Conservation (phyloP, 2,113 vertebrate species). For the Mormyrus iriodes region DNA sequence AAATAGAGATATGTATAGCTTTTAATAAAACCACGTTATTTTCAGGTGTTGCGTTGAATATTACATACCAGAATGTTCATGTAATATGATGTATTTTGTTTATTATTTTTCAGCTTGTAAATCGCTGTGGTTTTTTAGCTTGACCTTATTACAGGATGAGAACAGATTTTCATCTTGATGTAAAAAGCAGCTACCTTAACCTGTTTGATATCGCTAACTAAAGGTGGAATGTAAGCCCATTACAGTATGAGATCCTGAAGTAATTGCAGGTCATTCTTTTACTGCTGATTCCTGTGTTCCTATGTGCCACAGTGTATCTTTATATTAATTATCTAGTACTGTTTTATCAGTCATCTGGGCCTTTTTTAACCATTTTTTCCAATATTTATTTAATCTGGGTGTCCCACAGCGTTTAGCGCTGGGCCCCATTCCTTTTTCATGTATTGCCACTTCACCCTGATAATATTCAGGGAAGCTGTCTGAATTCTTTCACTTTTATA, state of each 20-base stretch:
- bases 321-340: neutral
- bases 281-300: neutral
- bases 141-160: neutral
- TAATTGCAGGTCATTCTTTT: neutral
- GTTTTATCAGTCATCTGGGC: neutral
- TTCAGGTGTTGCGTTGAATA: neutral
- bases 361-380: neutral
- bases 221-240: neutral
- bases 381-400: neutral
- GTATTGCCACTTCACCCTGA: neutral
- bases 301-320: neutral
- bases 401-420: neutral
- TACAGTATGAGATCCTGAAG: neutral
- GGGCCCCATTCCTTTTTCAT: neutral
- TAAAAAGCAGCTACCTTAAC: neutral
- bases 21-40: neutral
- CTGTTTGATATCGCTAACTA: neutral
- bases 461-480: neutral
- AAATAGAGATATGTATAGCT: neutral
- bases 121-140: neutral
- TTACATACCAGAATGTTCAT: neutral
- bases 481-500: neutral
- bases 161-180: neutral
- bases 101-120: neutral
- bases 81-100: neutral